These are phyloP conservation scores for Dermochelys coriacea DNA, from an alignment of 2,797 vertebrate species.

Conservation along the genomic window DNA sequence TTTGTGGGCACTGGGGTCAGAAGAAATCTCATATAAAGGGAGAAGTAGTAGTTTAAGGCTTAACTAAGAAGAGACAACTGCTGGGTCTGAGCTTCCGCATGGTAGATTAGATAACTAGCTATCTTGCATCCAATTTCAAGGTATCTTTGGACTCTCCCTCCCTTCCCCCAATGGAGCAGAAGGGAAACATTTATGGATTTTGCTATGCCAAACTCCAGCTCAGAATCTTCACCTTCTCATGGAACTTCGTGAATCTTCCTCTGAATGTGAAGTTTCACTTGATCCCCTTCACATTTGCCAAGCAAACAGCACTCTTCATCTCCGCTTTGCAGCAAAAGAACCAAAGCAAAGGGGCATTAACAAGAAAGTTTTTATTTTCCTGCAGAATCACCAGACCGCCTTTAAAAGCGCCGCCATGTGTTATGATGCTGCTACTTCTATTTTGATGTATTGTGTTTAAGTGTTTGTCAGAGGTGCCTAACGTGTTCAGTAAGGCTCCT, in stretches of 20 bases:
- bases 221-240: neutral
- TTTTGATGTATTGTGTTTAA: neutral
- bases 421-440: neutral
- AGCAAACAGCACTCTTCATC: neutral
- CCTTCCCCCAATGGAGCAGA: neutral
- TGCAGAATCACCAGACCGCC: rapidly evolving
- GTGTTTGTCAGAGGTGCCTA: neutral
- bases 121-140: neutral
- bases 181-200: neutral
- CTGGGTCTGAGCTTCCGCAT: neutral
- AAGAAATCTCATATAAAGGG: neutral
- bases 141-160: neutral
- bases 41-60: neutral
- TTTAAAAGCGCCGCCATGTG: neutral
- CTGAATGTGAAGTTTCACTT: neutral
- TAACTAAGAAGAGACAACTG: neutral
- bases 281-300: neutral
- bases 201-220: neutral
- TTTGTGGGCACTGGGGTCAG: neutral
- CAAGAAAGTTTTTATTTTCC: rapidly evolving
- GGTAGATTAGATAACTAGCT: neutral
- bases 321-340: neutral
- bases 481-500: neutral
- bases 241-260: neutral
- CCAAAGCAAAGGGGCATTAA: neutral